Base-by-base conservation (phyloP, 2,888 invertebrate species). In the Liodrosophila aerea region DNA sequence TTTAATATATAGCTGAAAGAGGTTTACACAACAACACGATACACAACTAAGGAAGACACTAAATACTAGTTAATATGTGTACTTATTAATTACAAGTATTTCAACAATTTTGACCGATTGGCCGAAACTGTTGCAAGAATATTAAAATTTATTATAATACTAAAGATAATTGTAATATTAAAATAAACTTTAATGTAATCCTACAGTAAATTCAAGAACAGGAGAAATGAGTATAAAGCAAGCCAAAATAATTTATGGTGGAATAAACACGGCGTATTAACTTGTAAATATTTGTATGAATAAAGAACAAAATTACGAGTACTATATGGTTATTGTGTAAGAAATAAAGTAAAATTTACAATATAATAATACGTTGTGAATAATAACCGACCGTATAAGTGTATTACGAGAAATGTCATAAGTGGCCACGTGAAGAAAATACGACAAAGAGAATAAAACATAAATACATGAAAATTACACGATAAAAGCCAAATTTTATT, bases 271-370 rank as follows among this genome's bases (percentile, higher is more conserved):
- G 15, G 62, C 62, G 33, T 16, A 40, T 49, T 64, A 67, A 33
- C 45, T 22, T 77, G 77, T 77, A 77, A 75, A 77, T 77, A 77
- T 75, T 70, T 82, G 82, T 75, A 77, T 59, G 76, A 51, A 50
- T 69, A 82, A 61, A 51, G 44, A 49, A 41, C 43, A 59, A 59
- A 53, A 30, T n/a, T n/a, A n/a, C n/a, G n/a, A n/a, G n/a, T n/a
- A 67, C 54, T 62, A 49, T 70, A 73, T 59, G 62, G 54, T 52
- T 57, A 62, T n/a, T 73, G 52, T 73, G 37, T 80, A 70, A 70
- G 70, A 34, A 49, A 54, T 63, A 37, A 46, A 54, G 33, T 37
- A 51, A 71, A 52, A 34, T 49, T 43, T 63, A 71, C 33, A 37
- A 37, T 15, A 37, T 37, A 15, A 37, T 63, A 43, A 56, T 56